Percentiles rank a stretch among this genome's conserved stretches.
phyloP scores from a whole-genome alignment of 1,140 invertebrate species.

The Oncopodura yosiiana region DNA sequence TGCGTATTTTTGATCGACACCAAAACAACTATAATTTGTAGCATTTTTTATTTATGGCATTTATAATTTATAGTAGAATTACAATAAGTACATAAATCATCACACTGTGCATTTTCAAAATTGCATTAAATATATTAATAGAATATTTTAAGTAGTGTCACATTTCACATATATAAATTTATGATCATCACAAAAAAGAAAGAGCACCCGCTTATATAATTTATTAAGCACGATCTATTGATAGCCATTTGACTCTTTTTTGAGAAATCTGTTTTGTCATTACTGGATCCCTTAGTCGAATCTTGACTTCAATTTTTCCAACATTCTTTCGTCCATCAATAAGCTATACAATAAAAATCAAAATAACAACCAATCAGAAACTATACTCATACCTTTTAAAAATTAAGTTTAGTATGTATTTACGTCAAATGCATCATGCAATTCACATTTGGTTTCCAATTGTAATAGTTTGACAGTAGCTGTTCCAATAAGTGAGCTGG shows the following conservation, averaged over 20 bases:
- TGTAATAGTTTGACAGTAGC: slow-evolving; percentile 70
- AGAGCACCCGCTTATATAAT: background rate
- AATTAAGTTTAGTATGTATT: too few species aligned
- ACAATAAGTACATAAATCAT: too few species aligned
- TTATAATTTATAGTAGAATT: too few species aligned
- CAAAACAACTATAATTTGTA: too few species aligned
- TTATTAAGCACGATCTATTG: slow-evolving; percentile 43
- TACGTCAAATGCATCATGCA: slow-evolving; percentile 86
- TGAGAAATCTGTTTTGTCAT: slow-evolving; percentile 80
- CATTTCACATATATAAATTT: too few species aligned
- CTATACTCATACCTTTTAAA: background rate
- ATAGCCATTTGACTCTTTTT: slow-evolving; percentile 84
- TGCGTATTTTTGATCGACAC: slow-evolving; percentile 18
- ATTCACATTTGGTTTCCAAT: slow-evolving; percentile 70
- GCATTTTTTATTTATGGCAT: too few species aligned
- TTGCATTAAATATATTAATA: too few species aligned
- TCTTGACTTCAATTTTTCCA: slow-evolving; percentile 82
- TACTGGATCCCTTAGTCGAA: slow-evolving; percentile 83
- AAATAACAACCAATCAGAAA: background rate
- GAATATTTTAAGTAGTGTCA: too few species aligned
- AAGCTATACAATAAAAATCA: slow-evolving; percentile 49
- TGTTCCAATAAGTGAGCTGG: slow-evolving; percentile 76
- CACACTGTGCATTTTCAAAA: too few species aligned
- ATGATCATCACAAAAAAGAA: too few species aligned
- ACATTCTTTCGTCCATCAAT: slow-evolving; percentile 79